phyloP scores from a whole-genome alignment of 2,888 invertebrate genomes.

The Digitonthophagus gazella region DNA sequence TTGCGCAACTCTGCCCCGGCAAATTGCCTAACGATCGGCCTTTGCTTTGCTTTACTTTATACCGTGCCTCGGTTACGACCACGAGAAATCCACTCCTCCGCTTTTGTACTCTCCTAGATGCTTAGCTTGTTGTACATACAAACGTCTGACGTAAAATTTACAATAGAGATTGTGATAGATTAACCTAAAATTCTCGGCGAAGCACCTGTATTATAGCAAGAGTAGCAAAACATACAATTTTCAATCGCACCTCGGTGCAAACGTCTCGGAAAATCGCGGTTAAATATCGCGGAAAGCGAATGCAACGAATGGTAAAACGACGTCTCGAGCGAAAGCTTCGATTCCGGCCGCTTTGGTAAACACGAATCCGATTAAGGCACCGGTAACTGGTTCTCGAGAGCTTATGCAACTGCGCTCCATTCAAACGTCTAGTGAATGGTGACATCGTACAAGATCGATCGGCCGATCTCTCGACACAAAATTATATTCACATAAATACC shows the following conservation, averaged over 20 bases:
- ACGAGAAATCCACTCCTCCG: too few relatives aligned
- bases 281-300: not conserved
- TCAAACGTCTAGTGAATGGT: not conserved
- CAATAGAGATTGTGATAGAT: too few relatives aligned
- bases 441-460: not conserved
- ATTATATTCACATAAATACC: too few relatives aligned
- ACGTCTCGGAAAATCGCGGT: not conserved
- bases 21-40: not conserved
- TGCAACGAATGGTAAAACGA: not conserved
- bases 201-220: too few relatives aligned
- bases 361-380: not conserved
- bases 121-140: too few relatives aligned
- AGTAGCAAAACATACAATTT: not conserved
- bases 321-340: not conserved
- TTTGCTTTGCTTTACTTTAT: not conserved
- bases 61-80: too few relatives aligned
- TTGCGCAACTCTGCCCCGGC: not conserved
- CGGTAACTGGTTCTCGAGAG: not conserved
- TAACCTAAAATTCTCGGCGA: too few relatives aligned
- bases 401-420: not conserved
- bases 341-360: not conserved
- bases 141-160: too few relatives aligned
- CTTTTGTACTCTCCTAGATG: too few relatives aligned
- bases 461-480: not conserved
- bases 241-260: not conserved